A percentile compares a stretch with the other conserved stretches of the same genome.
Conservation (phyloP, 2,888 invertebrate genomes). For the Cepaea hortensis region DNA sequence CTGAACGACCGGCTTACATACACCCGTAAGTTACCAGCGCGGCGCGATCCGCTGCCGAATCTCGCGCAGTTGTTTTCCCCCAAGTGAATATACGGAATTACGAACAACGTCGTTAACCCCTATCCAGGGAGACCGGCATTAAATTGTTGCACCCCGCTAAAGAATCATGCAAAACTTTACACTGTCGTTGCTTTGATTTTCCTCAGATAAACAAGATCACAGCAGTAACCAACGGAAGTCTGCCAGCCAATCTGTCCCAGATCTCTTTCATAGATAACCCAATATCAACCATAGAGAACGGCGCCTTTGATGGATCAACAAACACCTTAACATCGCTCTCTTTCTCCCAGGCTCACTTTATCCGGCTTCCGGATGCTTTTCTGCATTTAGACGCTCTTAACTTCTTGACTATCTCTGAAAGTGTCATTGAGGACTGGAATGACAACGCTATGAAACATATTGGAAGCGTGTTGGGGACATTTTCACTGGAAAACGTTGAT, state of each 20-base stretch:
- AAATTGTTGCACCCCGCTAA: too few species aligned
- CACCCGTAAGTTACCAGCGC: too few species aligned
- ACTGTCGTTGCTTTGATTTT: not conserved
- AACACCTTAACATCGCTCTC: not conserved
- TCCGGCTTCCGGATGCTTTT: conserved; percentile 1
- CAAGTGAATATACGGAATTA: too few species aligned
- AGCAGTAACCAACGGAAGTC: not conserved
- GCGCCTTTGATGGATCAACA: conserved; percentile 5
- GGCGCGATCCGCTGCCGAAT: too few species aligned
- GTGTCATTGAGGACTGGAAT: not conserved
- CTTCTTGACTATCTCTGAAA: not conserved
- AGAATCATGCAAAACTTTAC: too few species aligned
- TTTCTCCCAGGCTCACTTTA: not conserved
- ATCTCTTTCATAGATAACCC: not conserved
- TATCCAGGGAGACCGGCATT: too few species aligned
- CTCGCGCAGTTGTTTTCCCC: too few species aligned
- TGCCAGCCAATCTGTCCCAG: not conserved
- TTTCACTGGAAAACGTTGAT: not conserved
- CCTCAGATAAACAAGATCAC: not conserved
- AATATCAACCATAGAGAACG: not conserved
- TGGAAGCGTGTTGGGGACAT: not conserved
- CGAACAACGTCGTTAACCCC: too few species aligned
- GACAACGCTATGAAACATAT: not conserved
- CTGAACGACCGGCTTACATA: too few species aligned
- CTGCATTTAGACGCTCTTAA: not conserved